phyloP scores from a whole-genome alignment of 2,113 vertebrate species.

The Grus americana region DNA sequence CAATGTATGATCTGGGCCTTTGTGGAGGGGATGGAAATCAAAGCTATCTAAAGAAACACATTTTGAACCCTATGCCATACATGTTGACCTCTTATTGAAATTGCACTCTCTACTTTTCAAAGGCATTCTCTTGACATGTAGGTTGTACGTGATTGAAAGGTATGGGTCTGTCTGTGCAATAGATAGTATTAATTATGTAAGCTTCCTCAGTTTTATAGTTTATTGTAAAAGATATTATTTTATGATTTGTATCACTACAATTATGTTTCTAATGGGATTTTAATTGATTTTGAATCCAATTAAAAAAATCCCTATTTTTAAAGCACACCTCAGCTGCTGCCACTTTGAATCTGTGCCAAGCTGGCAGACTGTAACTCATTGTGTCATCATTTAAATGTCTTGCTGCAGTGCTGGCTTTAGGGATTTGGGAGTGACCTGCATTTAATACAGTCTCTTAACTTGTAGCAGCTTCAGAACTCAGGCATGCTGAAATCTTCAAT shows the following conservation, averaged over 20 bases:
- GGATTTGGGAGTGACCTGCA: constrained; percentile 41
- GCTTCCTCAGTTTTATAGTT: constrained; percentile 58
- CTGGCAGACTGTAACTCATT: constrained; percentile 50
- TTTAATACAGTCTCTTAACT: constrained; percentile 40
- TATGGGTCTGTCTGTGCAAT: not conserved
- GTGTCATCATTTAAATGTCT: constrained; percentile 52
- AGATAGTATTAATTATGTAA: constrained; percentile 62
- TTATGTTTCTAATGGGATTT: constrained; percentile 76
- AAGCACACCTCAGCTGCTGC: constrained; percentile 68
- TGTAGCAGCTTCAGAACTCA: constrained; percentile 18
- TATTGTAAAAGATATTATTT: constrained; percentile 74
- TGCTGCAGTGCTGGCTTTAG: constrained; percentile 29
- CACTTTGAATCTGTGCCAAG: constrained; percentile 55
- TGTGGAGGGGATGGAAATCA: not conserved
- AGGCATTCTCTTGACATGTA: not conserved
- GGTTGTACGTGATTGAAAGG: not conserved
- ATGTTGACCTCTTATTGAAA: not conserved
- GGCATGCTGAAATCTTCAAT: not conserved
- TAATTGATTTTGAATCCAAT: constrained; percentile 80
- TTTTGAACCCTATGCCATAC: not conserved
- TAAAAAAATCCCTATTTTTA: constrained; percentile 69
- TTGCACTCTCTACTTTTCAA: not conserved
- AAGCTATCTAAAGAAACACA: not conserved
- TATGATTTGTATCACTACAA: constrained; percentile 73
- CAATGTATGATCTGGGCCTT: not conserved